A percentile compares a stretch with the other conserved stretches of the same genome.
Conservation (phyloP, 2,113 vertebrate species). For the Scolopax mira region DNA sequence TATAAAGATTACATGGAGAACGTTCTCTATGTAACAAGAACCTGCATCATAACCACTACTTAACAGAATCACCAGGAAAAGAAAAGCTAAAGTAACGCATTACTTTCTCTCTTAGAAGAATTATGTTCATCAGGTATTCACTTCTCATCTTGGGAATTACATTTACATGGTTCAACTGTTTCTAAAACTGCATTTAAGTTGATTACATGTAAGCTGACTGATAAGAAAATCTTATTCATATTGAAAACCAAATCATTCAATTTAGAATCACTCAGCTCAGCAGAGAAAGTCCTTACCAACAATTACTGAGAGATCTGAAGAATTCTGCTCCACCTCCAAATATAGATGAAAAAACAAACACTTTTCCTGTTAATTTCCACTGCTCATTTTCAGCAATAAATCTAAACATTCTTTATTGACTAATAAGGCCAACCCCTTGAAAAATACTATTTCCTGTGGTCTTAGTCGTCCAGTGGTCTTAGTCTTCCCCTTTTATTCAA, state of each 20-base stretch:
- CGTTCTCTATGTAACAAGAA: neutral
- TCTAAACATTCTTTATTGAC: neutral
- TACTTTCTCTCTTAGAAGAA: neutral
- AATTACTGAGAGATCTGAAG: neutral
- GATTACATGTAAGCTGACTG: conserved; percentile 23
- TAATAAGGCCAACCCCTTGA: neutral
- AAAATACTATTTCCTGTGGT: neutral
- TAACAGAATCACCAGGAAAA: neutral
- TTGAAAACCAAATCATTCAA: conserved; percentile 35
- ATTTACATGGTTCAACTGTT: neutral
- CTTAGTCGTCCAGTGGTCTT: neutral
- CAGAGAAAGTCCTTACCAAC: neutral
- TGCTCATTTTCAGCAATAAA: neutral
- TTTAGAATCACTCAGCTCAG: conserved; percentile 25
- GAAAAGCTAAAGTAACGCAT: neutral
- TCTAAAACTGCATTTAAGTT: conserved; percentile 33
- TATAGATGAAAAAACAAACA: neutral
- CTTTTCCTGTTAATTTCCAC: neutral
- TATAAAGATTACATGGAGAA: neutral
- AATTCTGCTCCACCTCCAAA: neutral
- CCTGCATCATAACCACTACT: neutral
- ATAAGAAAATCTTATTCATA: conserved; percentile 36
- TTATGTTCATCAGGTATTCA: conserved; percentile 32
- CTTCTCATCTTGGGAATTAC: conserved; percentile 16
- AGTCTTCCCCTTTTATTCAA: neutral